These are phyloP conservation scores for Anagyrus pseudococci DNA, from an alignment of 2,888 invertebrate genomes.

Conservation along the genomic window DNA sequence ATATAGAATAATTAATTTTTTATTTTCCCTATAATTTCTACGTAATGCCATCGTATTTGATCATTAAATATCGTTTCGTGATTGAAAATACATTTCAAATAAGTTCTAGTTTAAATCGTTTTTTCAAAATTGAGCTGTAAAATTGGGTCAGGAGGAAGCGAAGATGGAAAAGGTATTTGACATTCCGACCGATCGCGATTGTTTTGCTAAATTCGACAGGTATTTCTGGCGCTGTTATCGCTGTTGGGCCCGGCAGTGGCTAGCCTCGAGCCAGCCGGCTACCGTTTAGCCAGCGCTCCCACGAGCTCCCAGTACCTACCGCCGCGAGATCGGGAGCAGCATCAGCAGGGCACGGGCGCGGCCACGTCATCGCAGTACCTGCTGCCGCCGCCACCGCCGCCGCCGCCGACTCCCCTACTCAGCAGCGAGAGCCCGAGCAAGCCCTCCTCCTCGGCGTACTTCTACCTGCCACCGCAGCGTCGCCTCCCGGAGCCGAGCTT, in stretches of 20 bases:
- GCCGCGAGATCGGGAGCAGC: slow-evolving; percentile 16
- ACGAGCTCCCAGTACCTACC: slow-evolving; percentile 35
- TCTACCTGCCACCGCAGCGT: slow-evolving; percentile 40
- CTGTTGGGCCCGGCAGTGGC: slow-evolving; percentile 40
- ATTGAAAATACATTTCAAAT: too few relatives aligned
- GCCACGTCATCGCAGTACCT: slow-evolving; percentile 37
- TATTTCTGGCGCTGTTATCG: slow-evolving; percentile 42
- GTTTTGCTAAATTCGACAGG: too few relatives aligned
- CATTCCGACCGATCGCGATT: too few relatives aligned
- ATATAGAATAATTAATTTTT: too few relatives aligned
- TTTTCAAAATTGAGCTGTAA: too few relatives aligned
- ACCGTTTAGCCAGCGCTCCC: slow-evolving; percentile 46
- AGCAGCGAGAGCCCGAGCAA: too few relatives aligned
- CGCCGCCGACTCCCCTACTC: background rate
- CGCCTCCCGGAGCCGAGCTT: slow-evolving; percentile 59
- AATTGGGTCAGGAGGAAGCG: too few relatives aligned
- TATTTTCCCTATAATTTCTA: too few relatives aligned
- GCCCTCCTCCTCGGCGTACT: slow-evolving; percentile 39
- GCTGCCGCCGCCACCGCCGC: slow-evolving; percentile 21
- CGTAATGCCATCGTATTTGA: too few relatives aligned
- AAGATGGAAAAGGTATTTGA: too few relatives aligned
- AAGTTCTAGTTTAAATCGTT: too few relatives aligned
- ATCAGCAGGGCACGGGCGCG: background rate
- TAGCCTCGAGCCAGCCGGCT: slow-evolving; percentile 51
- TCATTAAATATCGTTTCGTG: too few relatives aligned